These are phyloP conservation scores for Microcebus murinus DNA, from an alignment of 2,113 vertebrate species.

Conservation along the genomic window DNA sequence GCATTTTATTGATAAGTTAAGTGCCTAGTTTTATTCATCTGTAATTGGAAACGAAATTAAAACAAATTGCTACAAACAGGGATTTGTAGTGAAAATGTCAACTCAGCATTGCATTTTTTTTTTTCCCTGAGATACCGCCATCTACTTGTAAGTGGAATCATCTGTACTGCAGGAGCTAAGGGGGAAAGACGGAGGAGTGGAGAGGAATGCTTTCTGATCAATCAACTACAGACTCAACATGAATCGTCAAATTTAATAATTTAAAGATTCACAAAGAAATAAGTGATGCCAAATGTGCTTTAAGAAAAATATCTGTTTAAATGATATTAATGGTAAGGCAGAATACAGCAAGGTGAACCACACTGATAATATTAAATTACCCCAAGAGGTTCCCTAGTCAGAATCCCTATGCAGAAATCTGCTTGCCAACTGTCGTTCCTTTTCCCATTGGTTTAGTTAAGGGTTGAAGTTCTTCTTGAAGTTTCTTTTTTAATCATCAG, in stretches of 20 bases:
- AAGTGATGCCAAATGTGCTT: conserved; percentile 85
- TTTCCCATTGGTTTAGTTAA: conserved; percentile 93
- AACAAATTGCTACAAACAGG: conserved; percentile 63
- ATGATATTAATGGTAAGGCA: conserved; percentile 86
- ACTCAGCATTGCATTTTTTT: conserved; percentile 55
- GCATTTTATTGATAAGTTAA: conserved; percentile 45
- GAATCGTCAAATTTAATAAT: conserved; percentile 84
- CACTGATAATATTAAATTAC: conserved; percentile 91
- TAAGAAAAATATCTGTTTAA: conserved; percentile 87
- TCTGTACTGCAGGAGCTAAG: neutral
- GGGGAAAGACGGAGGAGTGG: neutral
- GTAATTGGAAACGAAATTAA: conserved; percentile 49
- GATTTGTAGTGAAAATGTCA: conserved; percentile 48
- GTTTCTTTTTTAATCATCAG: conserved; percentile 95
- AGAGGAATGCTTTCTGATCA: conserved; percentile 69
- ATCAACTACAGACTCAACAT: conserved; percentile 79
- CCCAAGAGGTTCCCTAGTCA: conserved; percentile 88
- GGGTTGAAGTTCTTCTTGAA: conserved; percentile 92
- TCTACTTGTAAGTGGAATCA: conserved; percentile 67
- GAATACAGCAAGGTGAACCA: conserved; percentile 88
- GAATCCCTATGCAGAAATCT: conserved; percentile 88
- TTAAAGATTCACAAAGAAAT: conserved; percentile 84
- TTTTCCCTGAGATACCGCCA: neutral
- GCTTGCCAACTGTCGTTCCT: conserved; percentile 89
- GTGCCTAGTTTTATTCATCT: neutral